Evolutionary conservation across 1,140 invertebrate species (phyloP).

Genomic region (Ostrea denselamellosa): DNA sequence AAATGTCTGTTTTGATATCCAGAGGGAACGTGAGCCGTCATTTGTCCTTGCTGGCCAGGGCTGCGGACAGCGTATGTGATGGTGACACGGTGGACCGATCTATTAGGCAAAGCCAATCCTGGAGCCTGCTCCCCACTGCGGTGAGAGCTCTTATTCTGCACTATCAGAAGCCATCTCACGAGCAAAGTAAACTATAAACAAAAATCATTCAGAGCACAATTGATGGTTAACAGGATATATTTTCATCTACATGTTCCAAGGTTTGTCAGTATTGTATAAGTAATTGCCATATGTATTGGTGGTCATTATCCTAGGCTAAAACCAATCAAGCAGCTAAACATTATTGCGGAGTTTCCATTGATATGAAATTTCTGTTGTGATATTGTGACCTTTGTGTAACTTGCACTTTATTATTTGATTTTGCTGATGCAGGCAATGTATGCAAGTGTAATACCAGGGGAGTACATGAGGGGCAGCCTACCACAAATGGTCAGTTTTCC

Average conservation of each 20-base stretch:
- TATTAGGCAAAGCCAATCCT: conserved; percentile 89
- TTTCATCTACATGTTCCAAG: no score
- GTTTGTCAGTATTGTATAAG: no score
- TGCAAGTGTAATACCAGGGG: conserved; percentile 93
- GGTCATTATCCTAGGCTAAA: no score
- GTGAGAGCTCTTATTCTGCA: conserved; percentile 75
- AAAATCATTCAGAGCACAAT: no score
- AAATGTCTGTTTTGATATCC: conserved; percentile 43
- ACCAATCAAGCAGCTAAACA: no score
- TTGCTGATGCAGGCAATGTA: conserved; percentile 86
- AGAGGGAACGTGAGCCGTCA: conserved; percentile 75
- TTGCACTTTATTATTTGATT: neutral
- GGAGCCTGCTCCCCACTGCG: conserved; percentile 94
- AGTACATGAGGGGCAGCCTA: conserved; percentile 89
- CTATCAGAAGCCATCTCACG: no score
- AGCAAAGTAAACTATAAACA: no score
- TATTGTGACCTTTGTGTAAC: no score
- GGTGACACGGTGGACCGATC: conserved; percentile 91
- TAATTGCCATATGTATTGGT: no score
- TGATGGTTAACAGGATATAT: no score
- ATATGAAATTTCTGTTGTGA: no score
- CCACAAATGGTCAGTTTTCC: conserved; percentile 92
- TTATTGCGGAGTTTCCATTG: no score
- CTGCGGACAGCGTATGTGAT: conserved; percentile 90
- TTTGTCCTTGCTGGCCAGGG: conserved; percentile 86